phyloP scores from a whole-genome alignment of 2,797 vertebrate genomes.

The Harpagifer antarcticus region DNA sequence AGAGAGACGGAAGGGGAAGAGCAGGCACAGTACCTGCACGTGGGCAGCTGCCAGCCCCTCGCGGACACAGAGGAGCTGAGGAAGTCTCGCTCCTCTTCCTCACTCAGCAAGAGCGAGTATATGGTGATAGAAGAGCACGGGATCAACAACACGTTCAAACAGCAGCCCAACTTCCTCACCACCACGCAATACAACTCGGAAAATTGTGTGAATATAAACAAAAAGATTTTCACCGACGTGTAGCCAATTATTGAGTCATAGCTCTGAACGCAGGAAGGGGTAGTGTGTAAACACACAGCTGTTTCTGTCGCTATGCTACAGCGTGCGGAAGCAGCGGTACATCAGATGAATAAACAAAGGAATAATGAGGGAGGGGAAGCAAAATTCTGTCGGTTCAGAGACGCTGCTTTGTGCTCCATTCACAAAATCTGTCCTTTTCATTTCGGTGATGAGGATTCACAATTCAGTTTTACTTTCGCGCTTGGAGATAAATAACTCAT shows the following conservation, averaged over 20 bases:
- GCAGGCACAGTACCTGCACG: conserved; percentile 96
- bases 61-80: conserved; percentile 92
- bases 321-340: conserved; percentile 47
- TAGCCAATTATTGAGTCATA: conserved; percentile 72
- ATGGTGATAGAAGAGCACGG: conserved; percentile 97
- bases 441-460: conserved; percentile 58
- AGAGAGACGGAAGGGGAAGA: conserved; percentile 98
- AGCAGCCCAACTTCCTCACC: conserved; percentile 88
- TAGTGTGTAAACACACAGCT: conserved; percentile 56
- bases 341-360: conserved; percentile 25
- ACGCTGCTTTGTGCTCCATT: conserved; percentile 68
- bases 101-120: conserved; percentile 96
- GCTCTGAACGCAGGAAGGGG: conserved; percentile 35
- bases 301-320: conserved; percentile 54
- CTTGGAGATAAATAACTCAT: conserved; percentile 49
- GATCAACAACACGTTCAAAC: conserved; percentile 92
- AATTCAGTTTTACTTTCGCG: conserved; percentile 57
- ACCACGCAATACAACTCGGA: conserved; percentile 88
- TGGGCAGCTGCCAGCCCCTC: conserved; percentile 95
- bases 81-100: conserved; percentile 93
- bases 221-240: conserved; percentile 97
- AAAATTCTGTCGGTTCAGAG: conserved; percentile 56
- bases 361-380: conserved; percentile 23
- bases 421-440: conserved; percentile 51
- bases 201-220: conserved; percentile 95